Base-by-base conservation (phyloP, 2,888 invertebrate species). In the Mythimna loreyi region DNA sequence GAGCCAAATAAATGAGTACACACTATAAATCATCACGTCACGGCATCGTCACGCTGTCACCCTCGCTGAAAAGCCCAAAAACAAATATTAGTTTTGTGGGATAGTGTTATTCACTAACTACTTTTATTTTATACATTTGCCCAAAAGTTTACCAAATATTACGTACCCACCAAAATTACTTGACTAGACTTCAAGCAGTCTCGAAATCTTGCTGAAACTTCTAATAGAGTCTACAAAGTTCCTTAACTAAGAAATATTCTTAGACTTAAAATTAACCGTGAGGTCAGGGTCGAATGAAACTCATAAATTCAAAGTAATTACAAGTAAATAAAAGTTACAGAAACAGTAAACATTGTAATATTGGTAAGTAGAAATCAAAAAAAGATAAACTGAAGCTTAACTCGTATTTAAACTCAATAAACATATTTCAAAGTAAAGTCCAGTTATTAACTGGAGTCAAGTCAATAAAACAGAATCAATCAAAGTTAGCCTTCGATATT, bases 381-480 rank as follows among this genome's bases (percentile, higher is more conserved):
- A 56, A 36, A 64, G 21, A 74, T 63, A 56, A 74, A 66, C 23
- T 30, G 11, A 50, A 61, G 45, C 21, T 45, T 55, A 59, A 56
- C 45, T 52, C 28, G 40, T 71, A 53, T 60, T 76, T 73, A 77
- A 79, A 65, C 55, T 72, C 60, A 58, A 80, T 77, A 80, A 78
- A 76, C 63, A 73, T 61, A 65, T 73, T 72, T 65, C 65, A 61
- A 67, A 75, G 67, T 67, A 36, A 62, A 57, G 68, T 80, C 77
- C 72, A 72, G 79, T 77, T 79, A 82, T 80, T 81, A 58, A 75
- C 62, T 61, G 53, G 53, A 71, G 66, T 59, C 61, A 63, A 72
- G 76, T 65, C 81, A 78, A 85, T 68, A 61, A 72, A 72, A 81
- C 74, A 75, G 75, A 85, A 86, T 87, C 87, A 85, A 86, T 87